Evolutionary conservation across 2,113 vertebrate species (phyloP), one percentile per base, ranked within the genome.

Genomic region (Blennius ocellaris): DNA sequence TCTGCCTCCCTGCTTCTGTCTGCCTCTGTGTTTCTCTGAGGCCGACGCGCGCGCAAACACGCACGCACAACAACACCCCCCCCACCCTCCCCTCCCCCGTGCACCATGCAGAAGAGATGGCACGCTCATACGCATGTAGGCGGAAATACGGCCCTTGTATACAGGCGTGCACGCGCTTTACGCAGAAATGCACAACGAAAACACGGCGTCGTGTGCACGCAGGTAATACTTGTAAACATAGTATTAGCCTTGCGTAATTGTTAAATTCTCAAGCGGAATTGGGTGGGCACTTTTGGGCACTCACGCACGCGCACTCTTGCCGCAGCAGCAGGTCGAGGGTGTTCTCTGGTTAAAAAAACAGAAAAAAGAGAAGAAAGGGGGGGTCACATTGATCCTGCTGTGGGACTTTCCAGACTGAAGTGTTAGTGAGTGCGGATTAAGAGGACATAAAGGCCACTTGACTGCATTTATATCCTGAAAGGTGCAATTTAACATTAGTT

Each of bases 381-480:
- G 16, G 76, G 81, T 81, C 76, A 56, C 81, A 86, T 89, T 92
- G 91, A 91, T 92, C 69, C 55, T 69, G 70, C 76, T 84, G 80
- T 79, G 84, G 84, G 82, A 82, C 82, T 85, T 88, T 86, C 39
- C 76, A 87, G 74, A 69, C 78, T 86, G 63, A 89, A 87, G 81
- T 82, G 77, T 72, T 70, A 69, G 66, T 64, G 85, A 87, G 86
- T 68, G 85, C 84, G 87, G 86, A 89, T 89, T 74, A 89, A 87
- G 83, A 81, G 88, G 83, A 80, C 76, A 78, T 69, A n/a, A 57
- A 73, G 78, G 69, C 78, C 84, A 84, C 82, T 85, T 86, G 76
- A 88, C 88, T 62, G 78, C 73, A 1, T 84, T 73, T 80, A 77
- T 44, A 30, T 30, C 54, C 58, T 52, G 47, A 64, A 73, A 69